Percentiles rank a stretch among this genome's conserved stretches.
phyloP scores from a whole-genome alignment of 2,113 vertebrate species.

The Sturnus vulgaris region DNA sequence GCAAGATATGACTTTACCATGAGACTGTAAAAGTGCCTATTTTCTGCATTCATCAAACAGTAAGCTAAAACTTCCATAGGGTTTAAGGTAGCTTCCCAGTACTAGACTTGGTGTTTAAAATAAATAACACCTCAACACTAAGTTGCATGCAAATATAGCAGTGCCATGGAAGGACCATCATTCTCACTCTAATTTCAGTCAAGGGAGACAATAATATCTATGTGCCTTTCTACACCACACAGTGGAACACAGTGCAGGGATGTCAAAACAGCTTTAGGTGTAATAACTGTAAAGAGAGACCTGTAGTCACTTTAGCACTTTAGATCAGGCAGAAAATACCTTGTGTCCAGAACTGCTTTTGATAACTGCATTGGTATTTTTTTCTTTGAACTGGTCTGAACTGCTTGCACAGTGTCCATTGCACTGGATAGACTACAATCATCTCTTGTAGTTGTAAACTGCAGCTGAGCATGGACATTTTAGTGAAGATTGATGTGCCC shows the following conservation, averaged over 20 bases:
- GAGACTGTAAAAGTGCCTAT: not conserved
- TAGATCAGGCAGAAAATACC: not conserved
- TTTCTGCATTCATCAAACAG: not conserved
- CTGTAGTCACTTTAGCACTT: not conserved
- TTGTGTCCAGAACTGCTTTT: not conserved
- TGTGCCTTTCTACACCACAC: fast-evolving
- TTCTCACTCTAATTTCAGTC: not conserved
- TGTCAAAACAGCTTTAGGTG: not conserved
- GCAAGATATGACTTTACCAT: not conserved
- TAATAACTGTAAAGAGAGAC: not conserved
- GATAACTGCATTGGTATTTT: not conserved
- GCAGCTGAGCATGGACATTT: not conserved
- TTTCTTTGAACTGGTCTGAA: not conserved
- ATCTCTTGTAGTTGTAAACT: not conserved
- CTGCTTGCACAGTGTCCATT: not conserved
- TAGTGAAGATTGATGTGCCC: not conserved
- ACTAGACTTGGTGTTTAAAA: not conserved
- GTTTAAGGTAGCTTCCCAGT: not conserved
- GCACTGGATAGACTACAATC: not conserved
- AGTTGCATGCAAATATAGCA: not conserved
- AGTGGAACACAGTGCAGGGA: not conserved
- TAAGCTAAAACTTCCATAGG: not conserved
- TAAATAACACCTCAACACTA: not conserved
- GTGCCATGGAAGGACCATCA: not conserved
- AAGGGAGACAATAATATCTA: not conserved